A percentile compares a stretch with the other conserved stretches of the same genome.
Conservation (phyloP, 2,888 invertebrate species). For the Molorchus minor region DNA sequence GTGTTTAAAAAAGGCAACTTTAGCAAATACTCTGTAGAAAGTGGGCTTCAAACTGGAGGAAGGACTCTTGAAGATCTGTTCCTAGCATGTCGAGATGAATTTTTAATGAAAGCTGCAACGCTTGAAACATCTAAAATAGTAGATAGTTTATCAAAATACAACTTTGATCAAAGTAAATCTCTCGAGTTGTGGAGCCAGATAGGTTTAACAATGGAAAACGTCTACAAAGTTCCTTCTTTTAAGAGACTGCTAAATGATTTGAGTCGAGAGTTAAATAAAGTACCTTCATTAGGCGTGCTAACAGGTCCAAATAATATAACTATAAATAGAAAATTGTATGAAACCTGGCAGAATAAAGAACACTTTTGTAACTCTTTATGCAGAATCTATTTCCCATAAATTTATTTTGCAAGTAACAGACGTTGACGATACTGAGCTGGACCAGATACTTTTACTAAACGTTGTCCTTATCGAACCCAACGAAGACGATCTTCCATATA, state of each 20-base stretch:
- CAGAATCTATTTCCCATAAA: constrained; percentile 16
- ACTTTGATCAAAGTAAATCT: constrained; percentile 24
- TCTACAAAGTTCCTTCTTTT: constrained; percentile 24
- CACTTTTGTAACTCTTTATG: constrained; percentile 26
- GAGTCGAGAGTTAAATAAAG: constrained; percentile 16
- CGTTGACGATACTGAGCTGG: constrained; percentile 6
- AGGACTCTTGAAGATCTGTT: constrained; percentile 33
- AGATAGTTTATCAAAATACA: constrained; percentile 16
- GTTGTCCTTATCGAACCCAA: constrained; percentile 1
- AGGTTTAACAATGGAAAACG: constrained; percentile 25
- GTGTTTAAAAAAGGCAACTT: constrained; percentile 40
- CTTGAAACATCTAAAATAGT: constrained; percentile 19
- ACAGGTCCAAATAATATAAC: constrained; percentile 19
- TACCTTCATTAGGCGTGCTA: constrained; percentile 26
- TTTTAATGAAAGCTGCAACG: constrained; percentile 10
- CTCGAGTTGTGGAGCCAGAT: constrained; percentile 30
- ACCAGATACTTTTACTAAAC: constrained; percentile 10
- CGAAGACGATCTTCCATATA: constrained; percentile 8
- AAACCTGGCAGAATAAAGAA: constrained; percentile 16
- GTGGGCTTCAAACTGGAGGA: constrained; percentile 22
- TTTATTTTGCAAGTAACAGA: constrained; percentile 16
- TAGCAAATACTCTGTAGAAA: constrained; percentile 23
- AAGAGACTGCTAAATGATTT: constrained; percentile 15
- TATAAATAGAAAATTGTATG: constrained; percentile 23
- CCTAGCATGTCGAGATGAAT: constrained; percentile 20